These are phyloP conservation scores for Chromoteleia sp. DNA, from an alignment of 2,888 invertebrate species.

Conservation along the genomic window DNA sequence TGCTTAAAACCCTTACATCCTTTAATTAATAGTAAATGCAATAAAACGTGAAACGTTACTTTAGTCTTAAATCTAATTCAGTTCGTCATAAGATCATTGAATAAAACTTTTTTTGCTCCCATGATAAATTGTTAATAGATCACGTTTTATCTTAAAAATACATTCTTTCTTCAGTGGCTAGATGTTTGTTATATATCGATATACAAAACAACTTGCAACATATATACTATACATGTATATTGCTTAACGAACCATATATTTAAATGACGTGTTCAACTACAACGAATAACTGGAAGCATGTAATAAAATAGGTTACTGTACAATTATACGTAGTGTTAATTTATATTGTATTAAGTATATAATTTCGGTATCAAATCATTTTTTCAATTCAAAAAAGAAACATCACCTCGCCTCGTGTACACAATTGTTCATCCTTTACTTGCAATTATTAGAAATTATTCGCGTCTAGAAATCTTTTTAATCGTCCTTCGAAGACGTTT, in stretches of 20 bases:
- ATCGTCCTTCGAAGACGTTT: too few relatives aligned
- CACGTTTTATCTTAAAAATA: constrained; percentile 61
- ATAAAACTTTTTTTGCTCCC: constrained; percentile 49
- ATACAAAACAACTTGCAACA: constrained; percentile 51
- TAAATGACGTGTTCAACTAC: constrained; percentile 48
- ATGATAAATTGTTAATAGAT: constrained; percentile 45
- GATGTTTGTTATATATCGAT: constrained; percentile 29
- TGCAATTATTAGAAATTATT: too few relatives aligned
- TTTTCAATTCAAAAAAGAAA: constrained; percentile 17
- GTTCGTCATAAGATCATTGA: constrained; percentile 54
- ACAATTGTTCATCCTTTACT: constrained; percentile 1
- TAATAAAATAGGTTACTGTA: constrained; percentile 56
- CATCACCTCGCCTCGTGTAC: constrained; percentile 6
- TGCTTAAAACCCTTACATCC: constrained; percentile 44
- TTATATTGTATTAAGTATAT: constrained; percentile 40
- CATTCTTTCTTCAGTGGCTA: constrained; percentile 14
- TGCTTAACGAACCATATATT: constrained; percentile 55
- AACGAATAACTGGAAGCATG: constrained; percentile 58
- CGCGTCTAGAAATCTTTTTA: too few relatives aligned
- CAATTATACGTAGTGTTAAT: constrained; percentile 35
- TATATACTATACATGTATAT: constrained; percentile 48
- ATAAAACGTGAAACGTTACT: constrained; percentile 61
- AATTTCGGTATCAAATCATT: constrained; percentile 24
- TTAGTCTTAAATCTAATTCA: constrained; percentile 64
- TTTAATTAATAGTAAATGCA: constrained; percentile 65